Base-by-base conservation (phyloP, 2,888 invertebrate genomes). In the Sphaerophoria rueppellii region DNA sequence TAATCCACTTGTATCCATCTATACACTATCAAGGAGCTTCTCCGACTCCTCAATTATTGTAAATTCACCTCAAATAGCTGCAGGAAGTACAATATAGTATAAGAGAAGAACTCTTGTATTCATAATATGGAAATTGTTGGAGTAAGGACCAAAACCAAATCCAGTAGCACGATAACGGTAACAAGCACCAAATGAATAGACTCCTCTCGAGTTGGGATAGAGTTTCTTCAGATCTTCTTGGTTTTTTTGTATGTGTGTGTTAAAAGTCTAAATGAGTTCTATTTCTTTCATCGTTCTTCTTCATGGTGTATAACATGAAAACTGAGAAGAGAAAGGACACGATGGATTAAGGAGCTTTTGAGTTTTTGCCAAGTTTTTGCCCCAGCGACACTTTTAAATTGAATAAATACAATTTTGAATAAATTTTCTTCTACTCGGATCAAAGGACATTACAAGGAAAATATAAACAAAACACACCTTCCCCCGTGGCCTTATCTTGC, bases 231-330 rank as follows among this genome's bases (percentile, higher is more conserved):
- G 11, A 35, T 58, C 71, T 58, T 88, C 88, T 43, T 43, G 7
- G 7, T 43, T 43, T 9, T 43, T 43, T 43, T 43, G 7, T 43
- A 9, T 43, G 6, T 40, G 40, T 43, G 86, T 87, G 87, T 88
- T 88, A 88, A 86, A 88, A 88, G 88, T 87, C 88, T 88, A 88
- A 88, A 88, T 88, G 88, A 88, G 88, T 88, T 88, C 87, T 87
- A 87, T 40, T 24, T 4, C 43, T 40, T 40, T 58, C 58, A 58
- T 58, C 16, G 9, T 40, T 50, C 50, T 16, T 50, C 65, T 67
- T 54, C 12, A 46, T 16, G 16, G 35, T 40, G 52, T 43, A 40
- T 24, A 12, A 9, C 43, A 5, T 40, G 46, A 61, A 54, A 57
- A 34, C 37, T 9, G 37, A 14, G 7, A 5, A 58, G 4, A 54